phyloP scores from a whole-genome alignment of 1,140 invertebrate genomes.

The Meloidogyne chitwoodi region DNA sequence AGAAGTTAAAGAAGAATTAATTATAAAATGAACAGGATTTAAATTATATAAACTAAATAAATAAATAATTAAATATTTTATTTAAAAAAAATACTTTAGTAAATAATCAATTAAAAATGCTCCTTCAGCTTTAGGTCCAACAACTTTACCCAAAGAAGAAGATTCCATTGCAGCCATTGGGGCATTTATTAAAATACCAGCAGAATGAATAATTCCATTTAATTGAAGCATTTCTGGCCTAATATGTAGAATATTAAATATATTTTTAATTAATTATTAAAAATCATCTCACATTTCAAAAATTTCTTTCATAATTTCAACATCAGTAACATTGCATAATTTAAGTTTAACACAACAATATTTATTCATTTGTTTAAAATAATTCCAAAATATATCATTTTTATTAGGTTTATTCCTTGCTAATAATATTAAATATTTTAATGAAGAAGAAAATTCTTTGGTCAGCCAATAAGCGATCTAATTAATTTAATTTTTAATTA shows the following conservation, averaged over 20 bases:
- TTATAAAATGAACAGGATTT: background rate
- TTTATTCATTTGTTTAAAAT: background rate
- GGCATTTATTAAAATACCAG: background rate
- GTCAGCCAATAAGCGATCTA: background rate
- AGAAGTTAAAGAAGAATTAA: conserved; percentile 3
- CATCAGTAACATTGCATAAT: background rate
- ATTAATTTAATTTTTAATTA: background rate
- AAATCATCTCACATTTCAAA: background rate
- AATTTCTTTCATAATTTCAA: background rate
- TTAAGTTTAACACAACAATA: background rate
- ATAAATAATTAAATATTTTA: background rate
- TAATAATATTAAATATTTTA: background rate
- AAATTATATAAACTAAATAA: background rate
- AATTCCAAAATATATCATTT: background rate
- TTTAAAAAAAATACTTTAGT: background rate
- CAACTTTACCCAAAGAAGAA: background rate
- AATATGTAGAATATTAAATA: no score
- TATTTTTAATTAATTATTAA: no score
- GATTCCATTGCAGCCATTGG: background rate
- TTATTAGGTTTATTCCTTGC: background rate
- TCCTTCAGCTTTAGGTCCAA: background rate
- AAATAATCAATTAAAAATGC: background rate
- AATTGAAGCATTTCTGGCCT: background rate
- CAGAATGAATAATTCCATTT: conserved; percentile 4
- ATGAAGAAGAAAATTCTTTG: background rate